Percentiles rank a stretch among this genome's conserved stretches.
These are phyloP conservation scores for Chaetops frenatus DNA, from an alignment of 2,113 vertebrate species.

Conservation along the genomic window DNA sequence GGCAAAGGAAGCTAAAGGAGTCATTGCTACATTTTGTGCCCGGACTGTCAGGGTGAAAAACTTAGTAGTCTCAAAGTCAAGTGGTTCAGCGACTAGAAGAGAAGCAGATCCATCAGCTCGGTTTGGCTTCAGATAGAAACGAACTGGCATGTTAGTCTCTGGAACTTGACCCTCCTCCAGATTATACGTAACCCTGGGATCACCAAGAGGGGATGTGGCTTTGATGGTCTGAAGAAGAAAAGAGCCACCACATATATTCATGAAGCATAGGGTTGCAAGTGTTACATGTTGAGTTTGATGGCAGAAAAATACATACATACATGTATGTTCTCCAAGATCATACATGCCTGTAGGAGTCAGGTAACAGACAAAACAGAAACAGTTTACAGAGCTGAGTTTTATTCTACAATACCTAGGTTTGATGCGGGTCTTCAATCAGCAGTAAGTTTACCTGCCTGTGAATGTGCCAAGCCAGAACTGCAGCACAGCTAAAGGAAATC, in stretches of 20 bases:
- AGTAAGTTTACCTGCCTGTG: background rate
- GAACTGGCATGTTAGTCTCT: constrained; percentile 87
- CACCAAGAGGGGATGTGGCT: constrained; percentile 81
- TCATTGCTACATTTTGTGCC: constrained; percentile 82
- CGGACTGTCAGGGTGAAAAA: constrained; percentile 80
- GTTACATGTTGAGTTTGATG: background rate
- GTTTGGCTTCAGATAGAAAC: constrained; percentile 89
- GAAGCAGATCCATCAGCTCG: constrained; percentile 81
- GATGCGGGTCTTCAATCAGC: background rate
- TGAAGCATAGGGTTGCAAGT: background rate
- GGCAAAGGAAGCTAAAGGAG: constrained; percentile 83
- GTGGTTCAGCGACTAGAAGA: constrained; percentile 83
- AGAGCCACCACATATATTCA: background rate
- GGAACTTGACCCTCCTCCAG: constrained; percentile 88
- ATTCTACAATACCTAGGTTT: background rate
- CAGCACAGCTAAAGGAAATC: background rate
- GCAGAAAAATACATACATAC: background rate
- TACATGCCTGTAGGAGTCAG: background rate
- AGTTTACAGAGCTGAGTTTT: background rate
- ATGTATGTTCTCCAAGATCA: background rate
- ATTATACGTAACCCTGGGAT: constrained; percentile 85
- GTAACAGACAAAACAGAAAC: background rate
- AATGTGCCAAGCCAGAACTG: background rate
- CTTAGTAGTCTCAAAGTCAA: constrained; percentile 82
- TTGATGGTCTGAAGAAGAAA: constrained; percentile 78